Evolutionary conservation across 2,113 vertebrate genomes (phyloP).

Genomic region (Boulengeromyrus knoepffleri): DNA sequence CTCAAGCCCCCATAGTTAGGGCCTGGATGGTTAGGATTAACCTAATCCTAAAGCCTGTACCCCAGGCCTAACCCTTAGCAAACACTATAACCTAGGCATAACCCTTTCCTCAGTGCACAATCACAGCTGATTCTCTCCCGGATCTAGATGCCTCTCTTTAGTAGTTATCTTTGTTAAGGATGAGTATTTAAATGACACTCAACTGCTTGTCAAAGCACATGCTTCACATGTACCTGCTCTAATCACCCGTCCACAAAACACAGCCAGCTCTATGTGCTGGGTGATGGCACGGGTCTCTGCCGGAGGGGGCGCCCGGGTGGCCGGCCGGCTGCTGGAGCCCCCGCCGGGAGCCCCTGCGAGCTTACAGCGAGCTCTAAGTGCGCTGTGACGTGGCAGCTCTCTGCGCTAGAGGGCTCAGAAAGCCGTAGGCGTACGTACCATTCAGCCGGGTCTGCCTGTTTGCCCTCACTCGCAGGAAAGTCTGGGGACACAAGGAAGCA

Average conservation of each 20-base stretch:
- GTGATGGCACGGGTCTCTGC: not conserved
- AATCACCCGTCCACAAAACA: not conserved
- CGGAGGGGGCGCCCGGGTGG: not conserved
- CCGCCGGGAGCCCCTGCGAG: not conserved
- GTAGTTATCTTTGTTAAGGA: not conserved
- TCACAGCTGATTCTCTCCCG: not conserved
- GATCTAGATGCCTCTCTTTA: not conserved
- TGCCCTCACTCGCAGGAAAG: constrained; percentile 93
- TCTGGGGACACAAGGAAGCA: constrained; percentile 65
- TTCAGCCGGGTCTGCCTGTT: constrained; percentile 97
- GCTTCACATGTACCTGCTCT: not conserved
- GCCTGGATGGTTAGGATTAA: not conserved
- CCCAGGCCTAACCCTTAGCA: not conserved
- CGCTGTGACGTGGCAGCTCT: not conserved
- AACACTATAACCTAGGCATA: not conserved
- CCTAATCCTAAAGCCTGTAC: not conserved
- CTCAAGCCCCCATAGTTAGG: not conserved
- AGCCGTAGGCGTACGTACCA: constrained; percentile 68
- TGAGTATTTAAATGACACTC: not conserved
- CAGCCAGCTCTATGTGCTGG: not conserved
- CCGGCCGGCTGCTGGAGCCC: not conserved
- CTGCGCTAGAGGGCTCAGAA: not conserved
- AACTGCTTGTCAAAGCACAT: not conserved
- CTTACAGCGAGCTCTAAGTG: not conserved
- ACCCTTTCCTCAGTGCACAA: not conserved